Evolutionary conservation across 2,113 vertebrate species (phyloP).

Genomic region (Dasyornis broadbenti): DNA sequence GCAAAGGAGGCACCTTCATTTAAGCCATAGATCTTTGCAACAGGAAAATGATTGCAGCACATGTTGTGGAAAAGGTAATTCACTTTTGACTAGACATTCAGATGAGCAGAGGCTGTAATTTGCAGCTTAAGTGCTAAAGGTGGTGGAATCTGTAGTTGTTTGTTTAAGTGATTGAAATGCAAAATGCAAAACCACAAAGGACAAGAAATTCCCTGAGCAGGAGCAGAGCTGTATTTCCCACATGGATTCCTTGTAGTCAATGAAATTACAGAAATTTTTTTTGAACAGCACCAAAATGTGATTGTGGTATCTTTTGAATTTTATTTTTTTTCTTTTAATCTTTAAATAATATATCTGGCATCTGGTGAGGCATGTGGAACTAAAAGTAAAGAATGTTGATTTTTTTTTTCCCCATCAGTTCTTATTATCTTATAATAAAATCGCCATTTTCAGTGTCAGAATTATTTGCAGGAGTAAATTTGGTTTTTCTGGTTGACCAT

Average conservation of each 20-base stretch:
- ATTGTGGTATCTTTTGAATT: background rate
- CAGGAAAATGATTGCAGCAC: background rate
- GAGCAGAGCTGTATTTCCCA: background rate
- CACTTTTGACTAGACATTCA: background rate
- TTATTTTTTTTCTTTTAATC: background rate
- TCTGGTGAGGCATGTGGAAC: background rate
- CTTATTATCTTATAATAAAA: background rate
- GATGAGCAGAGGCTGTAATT: background rate
- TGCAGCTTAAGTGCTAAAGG: background rate
- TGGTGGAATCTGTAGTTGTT: background rate
- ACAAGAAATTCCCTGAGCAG: background rate
- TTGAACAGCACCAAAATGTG: background rate
- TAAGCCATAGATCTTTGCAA: background rate
- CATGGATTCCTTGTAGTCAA: background rate
- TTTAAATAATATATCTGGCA: background rate
- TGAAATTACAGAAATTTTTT: background rate
- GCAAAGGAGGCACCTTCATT: background rate
- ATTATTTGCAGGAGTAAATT: background rate
- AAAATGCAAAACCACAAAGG: background rate
- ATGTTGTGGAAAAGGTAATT: background rate
- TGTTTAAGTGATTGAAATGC: background rate
- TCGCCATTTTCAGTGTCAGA: background rate
- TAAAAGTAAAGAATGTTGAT: background rate
- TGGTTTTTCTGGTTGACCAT: background rate
- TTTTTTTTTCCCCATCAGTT: background rate